These are phyloP conservation scores for Choloepus didactylus DNA, from an alignment of 2,797 vertebrate genomes.

Conservation along the genomic window DNA sequence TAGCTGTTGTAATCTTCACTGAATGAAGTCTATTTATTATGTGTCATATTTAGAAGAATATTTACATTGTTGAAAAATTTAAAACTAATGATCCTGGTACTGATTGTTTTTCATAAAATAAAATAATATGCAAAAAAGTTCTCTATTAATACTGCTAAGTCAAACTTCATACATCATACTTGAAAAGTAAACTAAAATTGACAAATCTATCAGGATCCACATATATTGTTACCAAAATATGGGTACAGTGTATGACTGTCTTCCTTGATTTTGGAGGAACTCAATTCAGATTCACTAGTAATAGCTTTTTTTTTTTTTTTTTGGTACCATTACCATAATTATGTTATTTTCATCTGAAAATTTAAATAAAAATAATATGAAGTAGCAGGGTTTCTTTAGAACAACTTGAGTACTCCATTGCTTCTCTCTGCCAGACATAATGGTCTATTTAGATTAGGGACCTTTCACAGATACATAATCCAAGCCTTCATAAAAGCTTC, in stretches of 20 bases:
- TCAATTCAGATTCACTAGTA: slow-evolving; percentile 34
- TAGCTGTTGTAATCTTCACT: slow-evolving; percentile 69
- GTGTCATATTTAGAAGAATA: slow-evolving; percentile 69
- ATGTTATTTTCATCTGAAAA: slow-evolving; percentile 30
- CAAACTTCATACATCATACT: slow-evolving; percentile 22
- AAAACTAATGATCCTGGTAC: slow-evolving; percentile 72
- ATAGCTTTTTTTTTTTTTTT: not conserved
- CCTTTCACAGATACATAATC: not conserved
- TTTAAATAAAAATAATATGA: not conserved
- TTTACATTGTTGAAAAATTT: slow-evolving; percentile 71
- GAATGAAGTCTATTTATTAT: slow-evolving; percentile 66
- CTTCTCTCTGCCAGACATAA: not conserved
- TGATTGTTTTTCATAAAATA: slow-evolving; percentile 63
- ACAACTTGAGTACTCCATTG: not conserved
- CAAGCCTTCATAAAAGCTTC: not conserved
- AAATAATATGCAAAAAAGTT: slow-evolving; percentile 54
- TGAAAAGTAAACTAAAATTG: slow-evolving; percentile 56
- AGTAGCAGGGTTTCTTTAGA: not conserved
- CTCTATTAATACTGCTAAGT: slow-evolving; percentile 37
- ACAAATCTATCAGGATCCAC: slow-evolving; percentile 42
- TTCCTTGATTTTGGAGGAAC: not conserved
- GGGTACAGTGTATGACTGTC: not conserved
- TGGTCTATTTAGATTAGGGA: not conserved
- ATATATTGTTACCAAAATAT: slow-evolving; percentile 21
- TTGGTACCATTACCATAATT: not conserved